Conservation (phyloP, 2,113 vertebrate species). For the Oryzias javanicus region DNA sequence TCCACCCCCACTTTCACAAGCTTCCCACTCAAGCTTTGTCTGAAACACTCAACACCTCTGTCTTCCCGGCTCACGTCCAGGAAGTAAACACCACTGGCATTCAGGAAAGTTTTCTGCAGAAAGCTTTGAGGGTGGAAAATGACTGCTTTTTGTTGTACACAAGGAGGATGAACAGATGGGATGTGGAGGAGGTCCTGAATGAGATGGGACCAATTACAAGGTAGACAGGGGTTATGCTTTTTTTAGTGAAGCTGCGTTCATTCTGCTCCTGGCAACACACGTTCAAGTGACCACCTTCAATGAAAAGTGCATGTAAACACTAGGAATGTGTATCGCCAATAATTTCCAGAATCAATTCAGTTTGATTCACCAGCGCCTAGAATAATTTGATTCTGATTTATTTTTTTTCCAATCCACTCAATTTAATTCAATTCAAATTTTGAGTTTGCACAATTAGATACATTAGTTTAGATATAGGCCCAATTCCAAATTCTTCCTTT, state of each 20-base stretch:
- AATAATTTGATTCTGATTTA: no score
- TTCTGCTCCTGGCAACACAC: no score
- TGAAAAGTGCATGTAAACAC: not conserved
- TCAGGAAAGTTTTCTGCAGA: constrained; percentile 11
- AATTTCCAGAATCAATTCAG: not conserved
- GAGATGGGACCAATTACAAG: constrained; percentile 50
- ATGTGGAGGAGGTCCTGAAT: constrained; percentile 12
- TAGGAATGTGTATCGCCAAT: constrained; percentile 38
- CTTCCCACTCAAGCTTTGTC: constrained; percentile 73
- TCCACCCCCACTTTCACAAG: constrained; percentile 60
- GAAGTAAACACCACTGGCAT: constrained; percentile 57
- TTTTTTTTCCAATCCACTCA: no score
- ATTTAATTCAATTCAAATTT: no score
- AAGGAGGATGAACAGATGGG: not conserved
- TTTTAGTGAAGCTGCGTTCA: not conserved
- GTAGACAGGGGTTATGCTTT: constrained; percentile 50
- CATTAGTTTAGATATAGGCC: no score
- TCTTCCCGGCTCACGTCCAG: constrained; percentile 47
- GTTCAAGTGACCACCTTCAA: no score
- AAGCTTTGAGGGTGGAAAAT: constrained; percentile 30
- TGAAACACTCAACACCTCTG: constrained; percentile 56
- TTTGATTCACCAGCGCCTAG: no score
- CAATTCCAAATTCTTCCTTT: no score
- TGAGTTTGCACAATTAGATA: no score
- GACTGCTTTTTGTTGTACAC: constrained; percentile 8